Base-by-base conservation (phyloP, 2,113 vertebrate genomes). In the Tragelaphus strepsiceros region DNA sequence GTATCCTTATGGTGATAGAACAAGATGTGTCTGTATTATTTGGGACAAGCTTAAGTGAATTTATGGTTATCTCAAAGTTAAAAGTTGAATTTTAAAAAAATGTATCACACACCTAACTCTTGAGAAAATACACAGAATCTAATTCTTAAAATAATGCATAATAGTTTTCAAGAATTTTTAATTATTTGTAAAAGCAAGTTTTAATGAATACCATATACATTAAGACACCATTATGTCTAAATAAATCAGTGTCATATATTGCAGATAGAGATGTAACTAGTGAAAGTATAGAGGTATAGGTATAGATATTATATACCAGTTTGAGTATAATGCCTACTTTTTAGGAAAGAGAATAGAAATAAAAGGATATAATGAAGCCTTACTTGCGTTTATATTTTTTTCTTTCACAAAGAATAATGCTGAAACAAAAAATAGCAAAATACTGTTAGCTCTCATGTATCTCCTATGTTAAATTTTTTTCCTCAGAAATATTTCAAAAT, bases 401-500 rank as follows among this genome's bases (percentile, higher is more conserved):
- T 53, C 14, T 26, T 92, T 94, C 17, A 71, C 14, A 43, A 91
- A 81, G 62, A 93, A n/a, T 74, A 61, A 56, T 39, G 2, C 43
- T 93, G 35, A 83, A 51, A n/a, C 4, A 71, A 56, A 74, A 83
- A 82, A 61, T 32, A 83, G 2, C 39, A 51, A 49, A 92, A 46
- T 77, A n/a, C 15, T 71, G 9, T 74, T 94, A 77, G 54, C 15
- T 58, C 8, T 77, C 59, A 91, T 59, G 21, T 26, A 46, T 30
- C 5, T 2, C 51, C 22, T 58, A 30, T 51, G 24, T 59, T 90
- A 4, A 67, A 30, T 82, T 24, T 87, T 28, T 28, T 87, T 61
- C 35, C 39, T 91, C 32, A 81, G 53, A 96, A 88, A 82, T 61
- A 49, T 89, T 97, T 96, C 24, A 92, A 96, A 39, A 54, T 95